A percentile compares a stretch with the other conserved stretches of the same genome.
These are phyloP conservation scores for Lepidotrigona ventralis DNA, from an alignment of 1,140 invertebrate genomes.

Conservation along the genomic window DNA sequence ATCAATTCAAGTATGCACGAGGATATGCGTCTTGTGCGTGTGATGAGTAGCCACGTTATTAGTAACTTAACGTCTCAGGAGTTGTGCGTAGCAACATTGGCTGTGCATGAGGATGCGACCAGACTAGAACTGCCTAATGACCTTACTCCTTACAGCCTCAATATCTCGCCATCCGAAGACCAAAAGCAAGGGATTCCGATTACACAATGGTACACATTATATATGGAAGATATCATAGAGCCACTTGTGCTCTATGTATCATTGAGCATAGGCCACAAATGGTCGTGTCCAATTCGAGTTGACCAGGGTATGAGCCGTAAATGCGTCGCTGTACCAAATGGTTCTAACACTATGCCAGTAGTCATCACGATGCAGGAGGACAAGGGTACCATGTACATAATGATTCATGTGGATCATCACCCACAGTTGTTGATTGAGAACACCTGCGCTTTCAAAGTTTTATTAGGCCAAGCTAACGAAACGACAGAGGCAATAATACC, in stretches of 20 bases:
- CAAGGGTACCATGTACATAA: conserved; percentile 82
- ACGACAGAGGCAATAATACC: conserved; percentile 61
- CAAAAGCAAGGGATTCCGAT: conserved; percentile 79
- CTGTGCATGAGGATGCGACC: conserved; percentile 74
- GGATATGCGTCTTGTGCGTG: conserved; percentile 80
- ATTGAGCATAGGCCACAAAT: conserved; percentile 73
- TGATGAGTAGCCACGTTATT: conserved; percentile 81
- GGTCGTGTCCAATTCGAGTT: conserved; percentile 81
- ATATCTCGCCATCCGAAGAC: conserved; percentile 74
- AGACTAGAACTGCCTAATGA: conserved; percentile 73
- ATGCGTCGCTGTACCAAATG: conserved; percentile 76
- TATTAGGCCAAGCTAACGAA: conserved; percentile 72
- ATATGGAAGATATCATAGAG: conserved; percentile 70
- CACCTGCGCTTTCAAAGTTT: conserved; percentile 74
- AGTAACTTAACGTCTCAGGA: conserved; percentile 80
- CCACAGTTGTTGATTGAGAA: conserved; percentile 82
- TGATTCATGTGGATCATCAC: conserved; percentile 81
- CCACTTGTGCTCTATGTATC: conserved; percentile 74
- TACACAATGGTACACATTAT: conserved; percentile 78
- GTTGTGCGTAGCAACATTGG: conserved; percentile 79
- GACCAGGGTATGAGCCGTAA: conserved; percentile 78
- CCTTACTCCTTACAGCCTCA: conserved; percentile 72
- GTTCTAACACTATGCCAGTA: conserved; percentile 74
- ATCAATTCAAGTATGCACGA: conserved; percentile 80
- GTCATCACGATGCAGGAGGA: conserved; percentile 81